Base-by-base conservation (phyloP, 2,888 invertebrate species). In the Diadegma fenestrale region DNA sequence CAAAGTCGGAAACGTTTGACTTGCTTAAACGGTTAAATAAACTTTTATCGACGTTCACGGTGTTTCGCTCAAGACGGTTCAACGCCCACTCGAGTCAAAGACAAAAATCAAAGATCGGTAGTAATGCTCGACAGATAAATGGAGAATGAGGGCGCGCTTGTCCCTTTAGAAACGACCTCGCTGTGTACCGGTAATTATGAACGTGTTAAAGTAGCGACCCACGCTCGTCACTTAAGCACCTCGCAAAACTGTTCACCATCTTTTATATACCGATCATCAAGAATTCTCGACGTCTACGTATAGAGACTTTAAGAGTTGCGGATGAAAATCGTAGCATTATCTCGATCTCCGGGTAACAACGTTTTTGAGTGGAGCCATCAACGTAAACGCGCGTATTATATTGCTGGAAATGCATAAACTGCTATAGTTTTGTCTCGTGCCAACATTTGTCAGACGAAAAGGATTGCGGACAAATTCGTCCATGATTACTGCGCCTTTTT, bases 121-220 rank as follows among this genome's bases (percentile, higher is more conserved):
- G 76, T 64, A 48, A n/a, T 19, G 26, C 45, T 43, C 10, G 63
- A 75, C 64, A 64, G 64, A 48, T 64, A 26, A 76, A 76, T 75
- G 26, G 75, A n/a, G n/a, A 63, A 75, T 43, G 63, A 48, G 75
- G 48, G 75, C 75, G 45, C 63, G 61, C 73, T 73, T 43, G 73
- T 63, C 75, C 75, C 45, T 75, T 63, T 45, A 33, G n/a, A 61
- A 58, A 75, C 68, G 61, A 83, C 61, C 86, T 48, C 71, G 82
- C 72, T 80, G 81, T 80, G 81, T 68, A 82, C 79, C 84, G 79
- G 79, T 85, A 88, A 88, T 88, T 86, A 85, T 75, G 63, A 43
- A 63, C 63, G 63, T 75, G 75, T 63, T 61, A 45, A 45, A 45
- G 22, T 63, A 26, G 19, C 58, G 33, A 63, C 75, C 75, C 75